Evolutionary conservation across 2,888 invertebrate species (phyloP), one percentile per base, ranked within the genome.

Genomic region (Pegoplata infirma): DNA sequence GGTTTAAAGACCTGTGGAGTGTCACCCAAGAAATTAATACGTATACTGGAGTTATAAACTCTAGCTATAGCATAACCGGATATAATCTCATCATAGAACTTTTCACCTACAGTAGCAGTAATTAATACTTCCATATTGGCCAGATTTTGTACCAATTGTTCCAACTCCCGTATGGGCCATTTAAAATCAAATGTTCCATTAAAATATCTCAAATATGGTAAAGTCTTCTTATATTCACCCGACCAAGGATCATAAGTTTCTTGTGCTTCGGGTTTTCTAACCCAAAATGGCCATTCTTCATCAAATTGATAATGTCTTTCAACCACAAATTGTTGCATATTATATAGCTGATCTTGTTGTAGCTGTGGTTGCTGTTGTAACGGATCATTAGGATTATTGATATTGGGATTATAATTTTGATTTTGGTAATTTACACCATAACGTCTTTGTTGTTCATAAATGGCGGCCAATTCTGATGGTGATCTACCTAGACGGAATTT

Each of bases 1-100:
- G 98, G 98, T 88, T 98, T 98, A 90, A 98, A 98, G 14, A 98
- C 94, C 89, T 98, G 97, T 6, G 98, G 96, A 0, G 94, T 92
- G 32, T 96, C 97, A 0, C 98, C 98, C 2, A 98, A 91, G 89
- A 98, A 97, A 40, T 93, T 92, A 1, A 98, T 92, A 66, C 93
- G 92, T 6, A 97, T 91, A 6, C 95, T 95, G 0, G 97, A 96
- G 90, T 97, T 97, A 87, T 94, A 97, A 59, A 98, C 93, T 82
- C 97, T 91, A 0, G 97, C 95, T 75, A 94, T 94, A 12, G 97
- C 95, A 90, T 94, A 96, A 0, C 98, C 98, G 80, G 95, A 94
- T 53, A 97, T 93, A 14, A 88, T 81, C 89, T 97, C 96, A 85
- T 97, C 94, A 71, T 96, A 91, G 90, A 96, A 97, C 58, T 94